Conservation (phyloP, 1,140 invertebrate species). For the Hyles euphorbiae region DNA sequence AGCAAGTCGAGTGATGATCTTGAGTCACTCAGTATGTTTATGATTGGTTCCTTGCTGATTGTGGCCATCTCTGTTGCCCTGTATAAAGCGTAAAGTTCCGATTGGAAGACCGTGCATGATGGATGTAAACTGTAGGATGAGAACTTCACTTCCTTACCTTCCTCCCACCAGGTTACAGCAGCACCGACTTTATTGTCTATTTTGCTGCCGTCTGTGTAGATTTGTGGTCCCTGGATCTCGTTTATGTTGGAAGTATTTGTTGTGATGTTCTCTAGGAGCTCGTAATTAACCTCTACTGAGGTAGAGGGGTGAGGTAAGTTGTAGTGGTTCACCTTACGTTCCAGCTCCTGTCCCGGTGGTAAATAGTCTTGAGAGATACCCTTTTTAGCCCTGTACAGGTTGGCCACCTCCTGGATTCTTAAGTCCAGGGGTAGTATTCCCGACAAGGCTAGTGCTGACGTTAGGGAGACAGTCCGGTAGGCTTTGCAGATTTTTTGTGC, state of each 20-base stretch:
- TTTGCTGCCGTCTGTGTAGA: slow-evolving; percentile 32
- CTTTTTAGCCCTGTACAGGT: slow-evolving; percentile 18
- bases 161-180: slow-evolving; percentile 26
- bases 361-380: slow-evolving; percentile 13
- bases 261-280: slow-evolving; percentile 12
- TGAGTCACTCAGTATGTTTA: slow-evolving; percentile 24
- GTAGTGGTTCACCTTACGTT: neutral
- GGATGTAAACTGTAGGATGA: slow-evolving; percentile 20
- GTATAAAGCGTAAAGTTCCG: slow-evolving; percentile 22
- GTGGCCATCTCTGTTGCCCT: slow-evolving; percentile 9
- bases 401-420: slow-evolving; percentile 18
- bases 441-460: slow-evolving; percentile 11
- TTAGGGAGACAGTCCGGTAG: slow-evolving; percentile 23
- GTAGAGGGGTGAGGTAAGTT: slow-evolving; percentile 10
- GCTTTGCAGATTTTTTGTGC: slow-evolving; percentile 20
- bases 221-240: slow-evolving; percentile 11
- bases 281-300: slow-evolving; percentile 2
- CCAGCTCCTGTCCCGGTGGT: slow-evolving; percentile 9
- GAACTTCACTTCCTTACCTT: slow-evolving; percentile 14
- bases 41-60: neutral
- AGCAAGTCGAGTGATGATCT: slow-evolving; percentile 24
- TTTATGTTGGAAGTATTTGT: slow-evolving; percentile 3
- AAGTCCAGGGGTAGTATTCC: slow-evolving; percentile 25
- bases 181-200: slow-evolving; percentile 26
- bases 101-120: slow-evolving; percentile 30